Conservation (phyloP, 2,888 invertebrate genomes). For the Cheilosia scutellata region DNA sequence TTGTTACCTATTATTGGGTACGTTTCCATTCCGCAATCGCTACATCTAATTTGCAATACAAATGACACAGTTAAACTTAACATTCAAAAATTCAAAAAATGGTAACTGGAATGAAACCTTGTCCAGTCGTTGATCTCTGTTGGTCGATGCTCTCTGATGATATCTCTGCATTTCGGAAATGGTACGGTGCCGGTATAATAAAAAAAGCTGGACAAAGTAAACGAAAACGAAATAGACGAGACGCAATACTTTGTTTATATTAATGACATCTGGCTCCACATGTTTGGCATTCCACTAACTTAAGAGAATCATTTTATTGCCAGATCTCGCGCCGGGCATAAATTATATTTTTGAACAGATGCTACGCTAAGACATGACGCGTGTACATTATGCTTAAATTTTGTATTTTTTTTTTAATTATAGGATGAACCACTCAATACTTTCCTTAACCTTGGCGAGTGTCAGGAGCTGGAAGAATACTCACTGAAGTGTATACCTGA, state of each 20-base stretch:
- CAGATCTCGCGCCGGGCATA: conserved; percentile 43
- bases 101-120: conserved; percentile 35
- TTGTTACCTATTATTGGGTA: too few relatives aligned
- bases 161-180: conserved; percentile 36
- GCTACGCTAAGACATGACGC: not conserved
- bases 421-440: conserved; percentile 84
- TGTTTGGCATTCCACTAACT: conserved; percentile 34
- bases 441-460: conserved; percentile 82
- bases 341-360: conserved; percentile 35
- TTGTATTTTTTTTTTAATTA: conserved; percentile 68
- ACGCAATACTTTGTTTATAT: conserved; percentile 26
- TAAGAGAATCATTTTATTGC: conserved; percentile 14
- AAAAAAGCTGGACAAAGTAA: conserved; percentile 35
- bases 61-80: conserved; percentile 31
- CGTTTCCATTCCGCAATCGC: not conserved
- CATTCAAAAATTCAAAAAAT: conserved; percentile 15
- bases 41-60: conserved; percentile 47
- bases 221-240: conserved; percentile 30
- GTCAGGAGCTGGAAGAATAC: conserved; percentile 85
- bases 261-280: conserved; percentile 25
- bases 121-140: conserved; percentile 51
- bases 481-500: conserved; percentile 85
- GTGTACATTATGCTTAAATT: conserved; percentile 18
- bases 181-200: conserved; percentile 12
- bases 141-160: conserved; percentile 5